A percentile compares a stretch with the other conserved stretches of the same genome.
These are phyloP conservation scores for Caenorhabditis zanzibari DNA, from an alignment of 2,888 invertebrate genomes.

Conservation along the genomic window DNA sequence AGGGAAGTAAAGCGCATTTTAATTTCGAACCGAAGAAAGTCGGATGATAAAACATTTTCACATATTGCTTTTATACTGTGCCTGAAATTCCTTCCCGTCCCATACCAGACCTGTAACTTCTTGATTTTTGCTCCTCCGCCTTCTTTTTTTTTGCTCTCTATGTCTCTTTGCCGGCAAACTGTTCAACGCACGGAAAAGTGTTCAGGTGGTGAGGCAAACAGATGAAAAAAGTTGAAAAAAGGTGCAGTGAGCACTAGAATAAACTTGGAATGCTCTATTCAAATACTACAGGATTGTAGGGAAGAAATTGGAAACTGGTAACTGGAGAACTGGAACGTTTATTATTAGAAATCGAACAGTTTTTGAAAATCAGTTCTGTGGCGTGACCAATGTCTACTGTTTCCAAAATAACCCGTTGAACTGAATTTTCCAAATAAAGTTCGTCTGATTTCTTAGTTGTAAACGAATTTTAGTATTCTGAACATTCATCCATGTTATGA, in stretches of 20 bases:
- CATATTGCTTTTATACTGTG: constrained; percentile 38
- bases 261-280: constrained; percentile 30
- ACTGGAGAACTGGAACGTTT: background rate
- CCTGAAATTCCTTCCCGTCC: constrained; percentile 4
- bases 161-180: constrained; percentile 26
- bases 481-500: background rate
- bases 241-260: constrained; percentile 39
- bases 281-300: constrained; percentile 1
- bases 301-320: background rate
- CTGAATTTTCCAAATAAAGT: background rate
- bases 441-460: background rate
- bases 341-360: background rate
- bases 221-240: background rate
- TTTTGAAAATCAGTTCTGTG: background rate
- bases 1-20: constrained; percentile 63
- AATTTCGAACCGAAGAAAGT: constrained; percentile 27
- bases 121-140: constrained; percentile 30
- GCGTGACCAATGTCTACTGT: background rate
- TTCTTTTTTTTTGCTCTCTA: constrained; percentile 40
- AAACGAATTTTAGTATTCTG: constrained; percentile 6
- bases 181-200: constrained; percentile 22
- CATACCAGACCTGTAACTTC: constrained; percentile 30
- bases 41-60: constrained; percentile 34
- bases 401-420: background rate
- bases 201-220: constrained; percentile 9